Conservation (phyloP, 2,797 vertebrate species). For the Enteromius afrohamiltoni region DNA sequence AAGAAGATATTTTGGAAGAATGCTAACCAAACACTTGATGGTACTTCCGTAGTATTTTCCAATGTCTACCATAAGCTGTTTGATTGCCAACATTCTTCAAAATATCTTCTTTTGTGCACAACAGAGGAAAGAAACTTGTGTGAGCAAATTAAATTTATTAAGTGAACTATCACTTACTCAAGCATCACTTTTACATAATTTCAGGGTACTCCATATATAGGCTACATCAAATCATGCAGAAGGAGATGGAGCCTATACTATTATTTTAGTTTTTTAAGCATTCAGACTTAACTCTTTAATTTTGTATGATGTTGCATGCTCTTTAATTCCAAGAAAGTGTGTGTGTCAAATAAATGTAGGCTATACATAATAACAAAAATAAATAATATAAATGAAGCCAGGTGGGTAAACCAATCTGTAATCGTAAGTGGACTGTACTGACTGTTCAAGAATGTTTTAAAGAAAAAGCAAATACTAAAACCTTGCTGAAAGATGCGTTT, state of each 20-base stretch:
- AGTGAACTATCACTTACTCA: background rate
- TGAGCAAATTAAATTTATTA: background rate
- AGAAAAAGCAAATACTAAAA: conserved; percentile 5
- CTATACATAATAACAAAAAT: background rate
- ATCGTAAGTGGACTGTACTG: conserved; percentile 6
- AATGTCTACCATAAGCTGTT: background rate
- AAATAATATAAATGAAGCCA: conserved; percentile 33
- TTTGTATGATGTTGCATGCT: background rate
- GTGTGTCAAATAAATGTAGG: background rate
- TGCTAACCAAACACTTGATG: background rate
- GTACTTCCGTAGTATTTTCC: background rate
- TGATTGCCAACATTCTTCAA: background rate
- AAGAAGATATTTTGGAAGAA: background rate
- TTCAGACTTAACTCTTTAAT: background rate
- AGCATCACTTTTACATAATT: background rate
- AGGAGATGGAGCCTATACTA: background rate
- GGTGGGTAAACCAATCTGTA: conserved; percentile 23
- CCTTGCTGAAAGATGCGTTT: conserved; percentile 33
- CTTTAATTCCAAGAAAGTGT: background rate
- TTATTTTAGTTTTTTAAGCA: background rate
- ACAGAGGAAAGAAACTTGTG: background rate
- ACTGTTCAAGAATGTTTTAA: conserved; percentile 23
- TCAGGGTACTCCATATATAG: background rate
- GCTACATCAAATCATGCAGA: background rate
- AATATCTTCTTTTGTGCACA: background rate